These are phyloP conservation scores for Alosa alosa DNA, from an alignment of 2,113 vertebrate species.

Conservation along the genomic window DNA sequence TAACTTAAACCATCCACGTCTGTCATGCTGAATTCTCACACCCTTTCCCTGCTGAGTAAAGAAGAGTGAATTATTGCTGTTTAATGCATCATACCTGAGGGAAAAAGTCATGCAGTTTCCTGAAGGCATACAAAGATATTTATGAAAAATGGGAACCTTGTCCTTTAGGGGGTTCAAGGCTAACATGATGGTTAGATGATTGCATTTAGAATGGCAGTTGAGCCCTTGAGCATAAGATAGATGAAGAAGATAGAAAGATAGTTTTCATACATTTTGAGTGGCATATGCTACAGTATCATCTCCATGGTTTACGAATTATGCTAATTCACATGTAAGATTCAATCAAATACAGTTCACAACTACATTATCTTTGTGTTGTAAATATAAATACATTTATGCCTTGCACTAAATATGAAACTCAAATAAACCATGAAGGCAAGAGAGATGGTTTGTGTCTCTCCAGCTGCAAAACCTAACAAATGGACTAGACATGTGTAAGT, in stretches of 20 bases:
- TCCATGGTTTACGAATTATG: not conserved
- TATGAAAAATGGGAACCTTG: not conserved
- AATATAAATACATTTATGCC: not conserved
- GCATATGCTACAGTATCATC: not conserved
- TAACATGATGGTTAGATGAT: not conserved
- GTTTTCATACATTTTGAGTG: not conserved
- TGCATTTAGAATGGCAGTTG: not conserved
- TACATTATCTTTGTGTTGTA: not conserved
- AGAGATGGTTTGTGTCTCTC: not conserved
- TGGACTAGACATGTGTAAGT: not conserved
- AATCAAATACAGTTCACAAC: not conserved
- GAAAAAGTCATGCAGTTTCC: not conserved
- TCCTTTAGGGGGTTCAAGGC: not conserved
- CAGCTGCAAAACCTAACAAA: not conserved
- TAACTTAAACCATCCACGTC: not conserved
- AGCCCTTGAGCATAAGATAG: not conserved
- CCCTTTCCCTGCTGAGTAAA: not conserved
- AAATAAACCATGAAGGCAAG: not conserved
- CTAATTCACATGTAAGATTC: not conserved
- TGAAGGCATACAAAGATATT: not conserved
- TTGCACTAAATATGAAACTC: not conserved
- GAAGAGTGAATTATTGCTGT: not conserved
- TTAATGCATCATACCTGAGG: not conserved
- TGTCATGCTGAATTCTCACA: not conserved
- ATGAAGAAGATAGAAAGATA: not conserved